Evolutionary conservation across 2,797 vertebrate genomes (phyloP), one percentile per base, ranked within the genome.

Genomic region (Novumbra hubbsi): DNA sequence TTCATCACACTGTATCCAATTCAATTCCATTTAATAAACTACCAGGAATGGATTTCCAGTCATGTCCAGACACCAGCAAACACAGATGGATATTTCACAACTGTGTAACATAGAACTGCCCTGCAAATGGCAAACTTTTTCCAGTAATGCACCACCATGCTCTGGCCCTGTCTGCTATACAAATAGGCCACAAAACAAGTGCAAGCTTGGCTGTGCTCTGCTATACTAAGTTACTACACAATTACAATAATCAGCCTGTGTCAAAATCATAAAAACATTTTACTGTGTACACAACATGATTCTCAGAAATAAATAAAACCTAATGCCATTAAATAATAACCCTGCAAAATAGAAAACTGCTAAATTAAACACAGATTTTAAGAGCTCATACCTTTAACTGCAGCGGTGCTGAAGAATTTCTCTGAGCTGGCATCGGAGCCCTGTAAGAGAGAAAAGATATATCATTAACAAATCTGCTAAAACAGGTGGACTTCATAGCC

Each of bases 391-490:
- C 97, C 97, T 98, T 98, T 99, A 93, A 94, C 94, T 92, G 94
- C 89, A 87, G 95, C 93, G 75, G 96, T 93, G 91, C 95, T 97
- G 94, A 99, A 99, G 83, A 98, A 94, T 91, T 96, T 97, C 88
- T 99, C 97, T 66, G 97, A 99, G 92, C 92, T 93, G 89, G 96
- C 96, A 96, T 99, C 96, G 41, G 97, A 98, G 77, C 94, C 95
- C 97, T 99, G 89, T 68, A 87, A 88, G 57, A 91, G 45, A 85
- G 74, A 87, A 49, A 77, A 80, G 79, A 75, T 80, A 70, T 4
- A 11, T 30, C 76, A 83, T 87, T 60, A 88, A 72, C 21, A 72
- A 60, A 79, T 79, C 80, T 74, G 73, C 71, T 68, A 73, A 48
- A 78, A 70, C 77, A 74, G 71, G 74, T 74, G 71, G 68, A 62